phyloP scores from a whole-genome alignment of 2,113 vertebrate genomes.

The Rhinopithecus roxellana region DNA sequence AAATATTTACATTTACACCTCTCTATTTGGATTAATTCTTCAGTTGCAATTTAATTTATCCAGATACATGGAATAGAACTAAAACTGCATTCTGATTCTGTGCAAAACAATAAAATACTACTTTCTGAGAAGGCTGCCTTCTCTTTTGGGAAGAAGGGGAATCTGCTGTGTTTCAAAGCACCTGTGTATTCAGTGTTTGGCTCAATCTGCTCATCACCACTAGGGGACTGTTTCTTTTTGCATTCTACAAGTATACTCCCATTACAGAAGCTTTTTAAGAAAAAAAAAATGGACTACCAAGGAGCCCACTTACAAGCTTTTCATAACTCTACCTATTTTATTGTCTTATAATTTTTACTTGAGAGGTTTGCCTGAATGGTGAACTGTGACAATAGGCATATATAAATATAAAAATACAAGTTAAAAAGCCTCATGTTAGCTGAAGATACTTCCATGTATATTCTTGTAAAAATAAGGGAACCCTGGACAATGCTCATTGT shows the following conservation, averaged over 20 bases:
- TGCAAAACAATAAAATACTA: not conserved
- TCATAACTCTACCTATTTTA: not conserved
- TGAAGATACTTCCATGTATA: not conserved
- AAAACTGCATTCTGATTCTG: constrained; percentile 20
- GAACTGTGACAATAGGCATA: not conserved
- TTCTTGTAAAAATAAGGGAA: not conserved
- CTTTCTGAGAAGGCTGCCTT: not conserved
- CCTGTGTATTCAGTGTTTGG: not conserved
- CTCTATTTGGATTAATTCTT: not conserved
- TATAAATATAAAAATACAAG: not conserved
- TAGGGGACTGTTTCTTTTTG: not conserved
- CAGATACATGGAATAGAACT: not conserved
- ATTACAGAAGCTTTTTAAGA: not conserved
- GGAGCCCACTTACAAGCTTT: not conserved
- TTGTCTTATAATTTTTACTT: not conserved
- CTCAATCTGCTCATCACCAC: not conserved
- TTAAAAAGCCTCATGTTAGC: not conserved
- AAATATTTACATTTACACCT: not conserved
- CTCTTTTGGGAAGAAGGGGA: not conserved
- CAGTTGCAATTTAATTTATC: not conserved
- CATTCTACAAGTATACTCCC: not conserved
- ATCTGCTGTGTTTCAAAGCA: not conserved
- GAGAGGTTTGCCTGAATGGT: not conserved
- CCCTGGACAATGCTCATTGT: not conserved
- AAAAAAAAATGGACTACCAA: not conserved